phyloP scores from a whole-genome alignment of 2,113 vertebrate genomes.

The Limanda limanda region DNA sequence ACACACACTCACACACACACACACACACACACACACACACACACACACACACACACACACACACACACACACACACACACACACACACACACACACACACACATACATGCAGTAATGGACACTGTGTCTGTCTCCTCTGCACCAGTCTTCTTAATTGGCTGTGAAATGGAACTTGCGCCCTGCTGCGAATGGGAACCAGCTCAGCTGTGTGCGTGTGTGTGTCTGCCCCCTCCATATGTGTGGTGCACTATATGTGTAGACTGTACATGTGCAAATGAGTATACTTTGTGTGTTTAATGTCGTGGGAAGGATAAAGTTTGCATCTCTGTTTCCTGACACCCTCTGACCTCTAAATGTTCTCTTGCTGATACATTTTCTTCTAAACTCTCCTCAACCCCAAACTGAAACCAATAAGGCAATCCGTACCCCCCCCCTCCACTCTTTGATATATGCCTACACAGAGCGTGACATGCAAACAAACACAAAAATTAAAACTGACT shows the following conservation, averaged over 20 bases:
- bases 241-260: neutral
- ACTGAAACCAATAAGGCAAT: slow-evolving; percentile 21
- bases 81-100: slow-evolving; percentile 3
- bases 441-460: neutral
- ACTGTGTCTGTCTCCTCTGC: slow-evolving; percentile 13
- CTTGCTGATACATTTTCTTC: slow-evolving; percentile 15
- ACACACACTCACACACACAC: neutral
- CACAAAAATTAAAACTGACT: neutral
- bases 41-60: too few species aligned
- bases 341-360: slow-evolving; percentile 27
- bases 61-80: too few species aligned
- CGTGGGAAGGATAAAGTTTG: neutral
- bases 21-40: neutral
- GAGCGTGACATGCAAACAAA: neutral
- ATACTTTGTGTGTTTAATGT: slow-evolving; percentile 7
- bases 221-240: neutral
- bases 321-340: slow-evolving; percentile 3
- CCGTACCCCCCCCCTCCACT: neutral
- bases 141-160: slow-evolving; percentile 40
- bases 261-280: slow-evolving; percentile 1
- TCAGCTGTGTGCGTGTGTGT: neutral
- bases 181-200: slow-evolving; percentile 39
- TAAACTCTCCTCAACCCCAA: slow-evolving; percentile 38
- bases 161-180: slow-evolving; percentile 53
- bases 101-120: neutral